phyloP scores from a whole-genome alignment of 1,140 invertebrate genomes.

The Drosophila arizonae region DNA sequence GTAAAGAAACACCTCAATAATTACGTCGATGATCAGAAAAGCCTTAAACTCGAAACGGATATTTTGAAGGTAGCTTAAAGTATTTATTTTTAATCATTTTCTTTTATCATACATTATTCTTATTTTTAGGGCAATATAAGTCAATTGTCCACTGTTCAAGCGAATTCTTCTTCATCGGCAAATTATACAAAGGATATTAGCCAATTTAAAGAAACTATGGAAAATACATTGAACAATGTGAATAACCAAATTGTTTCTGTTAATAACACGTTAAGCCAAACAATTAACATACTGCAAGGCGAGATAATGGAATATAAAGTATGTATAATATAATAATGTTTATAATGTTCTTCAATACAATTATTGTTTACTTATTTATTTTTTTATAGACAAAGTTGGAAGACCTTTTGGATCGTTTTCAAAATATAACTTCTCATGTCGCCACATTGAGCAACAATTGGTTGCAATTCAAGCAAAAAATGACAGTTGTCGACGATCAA shows the following conservation, averaged over 20 bases:
- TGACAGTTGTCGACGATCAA: constrained; percentile 56
- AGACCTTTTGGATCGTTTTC: constrained; percentile 68
- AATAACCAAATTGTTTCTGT: constrained; percentile 55
- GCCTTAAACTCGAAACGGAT: constrained; percentile 56
- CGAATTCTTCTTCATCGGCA: constrained; percentile 27
- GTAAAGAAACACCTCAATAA: constrained; percentile 74
- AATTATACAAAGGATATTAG: constrained; percentile 63
- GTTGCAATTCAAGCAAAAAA: constrained; percentile 70
- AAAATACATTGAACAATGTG: constrained; percentile 44
- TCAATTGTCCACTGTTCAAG: constrained; percentile 44
- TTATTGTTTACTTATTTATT: not conserved
- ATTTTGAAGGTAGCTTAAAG: constrained; percentile 45
- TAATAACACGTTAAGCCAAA: constrained; percentile 71
- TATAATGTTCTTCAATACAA: not conserved
- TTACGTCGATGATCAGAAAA: constrained; percentile 63
- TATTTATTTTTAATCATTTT: not conserved
- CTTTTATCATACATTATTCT: not conserved
- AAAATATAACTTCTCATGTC: constrained; percentile 76
- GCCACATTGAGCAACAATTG: constrained; percentile 73
- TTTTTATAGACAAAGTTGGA: constrained; percentile 66
- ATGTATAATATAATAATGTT: not conserved
- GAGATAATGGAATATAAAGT: constrained; percentile 70
- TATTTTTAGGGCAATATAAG: constrained; percentile 58
- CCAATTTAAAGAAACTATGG: constrained; percentile 47
- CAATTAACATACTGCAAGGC: constrained; percentile 65